Evolutionary conservation across 2,113 vertebrate species (phyloP).

Genomic region (Cyanistes caeruleus): DNA sequence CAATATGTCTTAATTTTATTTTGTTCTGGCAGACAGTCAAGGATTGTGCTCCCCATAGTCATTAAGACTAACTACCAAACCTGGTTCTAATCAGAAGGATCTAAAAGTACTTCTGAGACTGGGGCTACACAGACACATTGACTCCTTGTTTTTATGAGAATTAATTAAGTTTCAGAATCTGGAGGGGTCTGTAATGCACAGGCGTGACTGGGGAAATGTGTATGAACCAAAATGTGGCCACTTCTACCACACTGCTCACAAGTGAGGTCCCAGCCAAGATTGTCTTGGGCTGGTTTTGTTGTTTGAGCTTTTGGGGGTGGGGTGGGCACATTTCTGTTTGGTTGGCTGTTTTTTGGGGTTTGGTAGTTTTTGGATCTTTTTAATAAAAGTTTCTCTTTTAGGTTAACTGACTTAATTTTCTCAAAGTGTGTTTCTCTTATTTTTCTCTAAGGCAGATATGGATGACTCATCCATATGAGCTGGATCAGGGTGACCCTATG

Average conservation of each 20-base stretch:
- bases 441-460: not conserved
- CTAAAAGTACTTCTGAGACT: not conserved
- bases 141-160: not conserved
- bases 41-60: not conserved
- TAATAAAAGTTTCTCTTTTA: not conserved
- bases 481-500: not conserved
- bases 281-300: not conserved
- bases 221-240: not conserved
- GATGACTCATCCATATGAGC: not conserved
- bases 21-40: not conserved
- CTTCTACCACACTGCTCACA: not conserved
- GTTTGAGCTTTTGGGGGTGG: accelerated
- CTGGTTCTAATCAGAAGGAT: not conserved
- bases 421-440: not conserved
- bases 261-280: not conserved
- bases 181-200: not conserved
- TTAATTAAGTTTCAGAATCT: not conserved
- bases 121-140: not conserved
- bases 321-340: not conserved
- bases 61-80: not conserved
- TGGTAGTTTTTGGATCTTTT: not conserved
- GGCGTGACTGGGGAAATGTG: not conserved
- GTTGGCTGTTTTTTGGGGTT: not conserved
- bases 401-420: not conserved
- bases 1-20: not conserved